Percentiles rank a stretch among this genome's conserved stretches.
phyloP scores from a whole-genome alignment of 2,113 vertebrate genomes.

The Ciconia maguari region DNA sequence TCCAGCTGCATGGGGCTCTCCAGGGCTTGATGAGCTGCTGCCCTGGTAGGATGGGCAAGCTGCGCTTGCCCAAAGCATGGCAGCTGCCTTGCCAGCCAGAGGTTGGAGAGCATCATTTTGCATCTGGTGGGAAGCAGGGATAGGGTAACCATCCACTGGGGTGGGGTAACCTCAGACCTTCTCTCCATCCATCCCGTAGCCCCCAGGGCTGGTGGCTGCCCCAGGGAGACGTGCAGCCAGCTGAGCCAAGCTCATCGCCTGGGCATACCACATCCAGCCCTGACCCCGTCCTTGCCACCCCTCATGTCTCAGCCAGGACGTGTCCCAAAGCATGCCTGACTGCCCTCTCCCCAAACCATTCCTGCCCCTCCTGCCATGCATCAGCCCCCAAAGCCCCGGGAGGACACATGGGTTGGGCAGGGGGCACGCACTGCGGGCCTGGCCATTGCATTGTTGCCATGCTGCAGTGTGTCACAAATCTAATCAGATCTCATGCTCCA shows the following conservation, averaged over 20 bases:
- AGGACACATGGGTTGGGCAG: accelerated
- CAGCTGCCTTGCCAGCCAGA: neutral
- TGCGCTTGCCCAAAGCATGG: too few relatives aligned
- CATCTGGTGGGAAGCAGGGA: neutral
- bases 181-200: accelerated
- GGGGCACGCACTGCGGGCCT: accelerated
- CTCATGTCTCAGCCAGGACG: neutral
- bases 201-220: neutral
- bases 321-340: accelerated
- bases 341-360: neutral
- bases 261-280: neutral
- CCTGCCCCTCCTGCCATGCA: neutral
- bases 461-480: neutral
- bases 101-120: neutral
- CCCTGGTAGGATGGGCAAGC: too few relatives aligned
- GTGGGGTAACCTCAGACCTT: neutral
- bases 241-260: accelerated
- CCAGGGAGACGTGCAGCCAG: accelerated
- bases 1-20: neutral
- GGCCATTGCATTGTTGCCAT: neutral
- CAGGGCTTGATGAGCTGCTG: accelerated
- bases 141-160: neutral
- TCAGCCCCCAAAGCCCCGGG: accelerated
- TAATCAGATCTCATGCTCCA: conserved; percentile 52
- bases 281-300: neutral